phyloP scores from a whole-genome alignment of 2,797 vertebrate genomes.

The Diceros bicornis region DNA sequence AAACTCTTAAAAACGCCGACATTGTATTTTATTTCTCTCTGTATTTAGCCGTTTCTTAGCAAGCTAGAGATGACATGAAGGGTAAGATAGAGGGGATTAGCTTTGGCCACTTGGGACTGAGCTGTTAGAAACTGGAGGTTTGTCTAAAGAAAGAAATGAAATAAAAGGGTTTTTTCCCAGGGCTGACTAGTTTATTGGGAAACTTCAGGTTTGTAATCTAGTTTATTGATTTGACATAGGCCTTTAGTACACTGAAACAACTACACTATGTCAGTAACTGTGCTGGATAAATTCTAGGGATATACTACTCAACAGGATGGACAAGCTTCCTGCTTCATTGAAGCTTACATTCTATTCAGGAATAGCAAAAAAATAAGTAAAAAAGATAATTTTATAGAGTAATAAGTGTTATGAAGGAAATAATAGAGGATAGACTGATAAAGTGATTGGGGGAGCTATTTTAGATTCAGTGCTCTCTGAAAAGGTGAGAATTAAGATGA shows the following conservation, averaged over 20 bases:
- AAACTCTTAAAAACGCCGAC: neutral
- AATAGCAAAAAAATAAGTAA: neutral
- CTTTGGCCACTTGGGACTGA: constrained; percentile 18
- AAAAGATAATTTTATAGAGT: neutral
- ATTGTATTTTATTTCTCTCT: constrained; percentile 42
- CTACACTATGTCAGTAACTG: neutral
- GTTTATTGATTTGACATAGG: constrained; percentile 29
- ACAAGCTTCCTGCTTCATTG: neutral
- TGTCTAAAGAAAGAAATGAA: constrained; percentile 58
- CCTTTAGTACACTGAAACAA: constrained; percentile 26
- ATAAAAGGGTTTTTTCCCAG: neutral
- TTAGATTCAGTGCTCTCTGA: neutral
- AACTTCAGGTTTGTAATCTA: neutral
- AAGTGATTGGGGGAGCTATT: neutral
- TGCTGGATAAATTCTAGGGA: constrained; percentile 12
- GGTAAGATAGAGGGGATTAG: neutral
- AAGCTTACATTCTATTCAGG: neutral
- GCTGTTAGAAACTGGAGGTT: constrained; percentile 49
- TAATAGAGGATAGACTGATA: neutral
- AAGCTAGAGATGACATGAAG: neutral
- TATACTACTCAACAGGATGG: neutral
- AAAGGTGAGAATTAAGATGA: constrained; percentile 14
- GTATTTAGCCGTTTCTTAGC: neutral
- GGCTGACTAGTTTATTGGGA: constrained; percentile 13
- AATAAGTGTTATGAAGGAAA: neutral